Conservation (phyloP, 2,888 invertebrate species). For the Conomelus anceps region DNA sequence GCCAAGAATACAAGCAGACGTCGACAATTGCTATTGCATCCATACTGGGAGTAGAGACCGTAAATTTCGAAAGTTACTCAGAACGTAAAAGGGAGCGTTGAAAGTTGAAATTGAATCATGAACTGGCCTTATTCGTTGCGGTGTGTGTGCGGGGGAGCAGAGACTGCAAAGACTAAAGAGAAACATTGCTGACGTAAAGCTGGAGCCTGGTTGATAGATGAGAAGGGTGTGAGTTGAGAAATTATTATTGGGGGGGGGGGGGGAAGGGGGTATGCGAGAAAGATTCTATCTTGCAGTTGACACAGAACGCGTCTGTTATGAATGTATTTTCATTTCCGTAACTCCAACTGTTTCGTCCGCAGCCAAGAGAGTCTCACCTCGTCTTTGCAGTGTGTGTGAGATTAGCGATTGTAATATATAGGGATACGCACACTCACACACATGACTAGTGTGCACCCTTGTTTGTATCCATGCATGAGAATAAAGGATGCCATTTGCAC, state of each 20-base stretch:
- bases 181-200: neutral
- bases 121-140: neutral
- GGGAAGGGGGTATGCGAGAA: neutral
- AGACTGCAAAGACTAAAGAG: neutral
- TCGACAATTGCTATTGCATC: neutral
- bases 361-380: neutral
- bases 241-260: neutral
- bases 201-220: too few species aligned
- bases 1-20: neutral
- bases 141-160: too few species aligned
- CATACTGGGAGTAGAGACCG: neutral
- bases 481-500: too few species aligned
- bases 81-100: neutral
- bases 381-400: neutral
- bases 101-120: neutral
- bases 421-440: neutral
- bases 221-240: too few species aligned
- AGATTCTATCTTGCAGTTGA: neutral
- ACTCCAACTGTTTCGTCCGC: neutral
- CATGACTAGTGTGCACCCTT: neutral
- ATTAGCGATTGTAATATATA: neutral
- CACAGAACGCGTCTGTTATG: neutral
- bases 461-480: too few species aligned
- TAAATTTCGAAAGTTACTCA: neutral
- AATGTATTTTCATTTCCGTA: neutral